Conservation (phyloP, 2,113 vertebrate species). For the Brevimyrus niger region DNA sequence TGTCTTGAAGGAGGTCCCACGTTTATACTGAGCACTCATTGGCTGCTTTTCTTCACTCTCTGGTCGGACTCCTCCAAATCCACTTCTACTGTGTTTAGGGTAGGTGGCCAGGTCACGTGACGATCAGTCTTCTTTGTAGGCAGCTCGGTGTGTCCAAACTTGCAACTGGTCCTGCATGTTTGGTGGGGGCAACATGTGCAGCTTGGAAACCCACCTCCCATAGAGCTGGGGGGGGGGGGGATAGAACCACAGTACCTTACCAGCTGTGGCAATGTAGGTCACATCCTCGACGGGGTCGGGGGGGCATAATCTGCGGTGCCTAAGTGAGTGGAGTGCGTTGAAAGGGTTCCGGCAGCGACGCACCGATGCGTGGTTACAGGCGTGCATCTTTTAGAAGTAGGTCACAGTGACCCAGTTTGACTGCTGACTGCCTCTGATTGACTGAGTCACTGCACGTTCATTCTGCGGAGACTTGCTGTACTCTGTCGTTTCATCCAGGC, state of each 20-base stretch:
- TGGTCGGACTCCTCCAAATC: not conserved
- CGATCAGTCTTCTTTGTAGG: not conserved
- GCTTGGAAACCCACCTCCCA: not conserved
- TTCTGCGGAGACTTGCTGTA: slow-evolving; percentile 36
- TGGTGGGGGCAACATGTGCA: not conserved
- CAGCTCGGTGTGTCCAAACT: not conserved
- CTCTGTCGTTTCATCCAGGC: slow-evolving; percentile 11
- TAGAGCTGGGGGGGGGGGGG: not conserved
- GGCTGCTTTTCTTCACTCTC: not conserved
- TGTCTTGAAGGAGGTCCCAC: not conserved
- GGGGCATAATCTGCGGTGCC: slow-evolving; percentile 24
- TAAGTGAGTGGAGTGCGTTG: slow-evolving; percentile 7
- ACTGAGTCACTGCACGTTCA: slow-evolving; percentile 32
- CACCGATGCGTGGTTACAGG: slow-evolving; percentile 31
- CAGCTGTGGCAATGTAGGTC: slow-evolving; percentile 33
- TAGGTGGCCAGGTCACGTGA: not conserved
- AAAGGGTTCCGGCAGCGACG: slow-evolving; percentile 26
- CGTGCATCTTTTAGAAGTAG: slow-evolving; percentile 38
- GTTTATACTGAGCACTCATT: not conserved
- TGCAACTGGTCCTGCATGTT: not conserved
- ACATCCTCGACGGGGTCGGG: slow-evolving; percentile 21
- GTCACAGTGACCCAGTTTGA: slow-evolving; percentile 40
- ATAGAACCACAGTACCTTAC: not conserved
- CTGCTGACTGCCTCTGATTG: slow-evolving; percentile 24
- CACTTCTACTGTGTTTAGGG: not conserved